A percentile compares a stretch with the other conserved stretches of the same genome.
Conservation (phyloP, 2,888 invertebrate genomes). For the Unio pictorum region DNA sequence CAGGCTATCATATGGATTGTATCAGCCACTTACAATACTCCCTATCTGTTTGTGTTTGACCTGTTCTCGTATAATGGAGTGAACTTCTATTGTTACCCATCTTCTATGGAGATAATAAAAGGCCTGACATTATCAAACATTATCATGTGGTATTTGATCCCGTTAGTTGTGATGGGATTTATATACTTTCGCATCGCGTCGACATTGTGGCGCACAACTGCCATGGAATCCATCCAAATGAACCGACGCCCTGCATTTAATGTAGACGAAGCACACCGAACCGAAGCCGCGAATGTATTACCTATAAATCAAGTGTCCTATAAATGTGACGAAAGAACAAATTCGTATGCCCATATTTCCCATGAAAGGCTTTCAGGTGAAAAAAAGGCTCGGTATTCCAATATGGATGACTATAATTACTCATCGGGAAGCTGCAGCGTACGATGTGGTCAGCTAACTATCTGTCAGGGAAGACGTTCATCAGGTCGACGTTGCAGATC, state of each 20-base stretch:
- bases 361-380: neutral
- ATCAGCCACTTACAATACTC: constrained; percentile 86
- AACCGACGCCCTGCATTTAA: constrained; percentile 5
- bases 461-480: neutral
- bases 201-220: constrained; percentile 80
- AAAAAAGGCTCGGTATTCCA: neutral
- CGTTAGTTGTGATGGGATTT: constrained; percentile 82
- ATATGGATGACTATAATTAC: no score
- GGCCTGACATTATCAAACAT: constrained; percentile 79
- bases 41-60: constrained; percentile 87
- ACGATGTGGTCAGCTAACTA: no score
- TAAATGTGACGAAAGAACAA: no score
- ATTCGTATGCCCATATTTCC: no score
- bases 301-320: no score
- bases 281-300: neutral
- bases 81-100: constrained; percentile 23
- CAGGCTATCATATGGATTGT: constrained; percentile 87
- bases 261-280: constrained; percentile 3
- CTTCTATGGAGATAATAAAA: constrained; percentile 26
- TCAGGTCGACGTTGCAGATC: neutral
- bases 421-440: no score
- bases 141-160: constrained; percentile 85
- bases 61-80: constrained; percentile 76
- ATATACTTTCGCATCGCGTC: constrained; percentile 89
- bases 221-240: constrained; percentile 19